phyloP scores from a whole-genome alignment of 2,797 vertebrate genomes.

The Notamacropus eugenii region DNA sequence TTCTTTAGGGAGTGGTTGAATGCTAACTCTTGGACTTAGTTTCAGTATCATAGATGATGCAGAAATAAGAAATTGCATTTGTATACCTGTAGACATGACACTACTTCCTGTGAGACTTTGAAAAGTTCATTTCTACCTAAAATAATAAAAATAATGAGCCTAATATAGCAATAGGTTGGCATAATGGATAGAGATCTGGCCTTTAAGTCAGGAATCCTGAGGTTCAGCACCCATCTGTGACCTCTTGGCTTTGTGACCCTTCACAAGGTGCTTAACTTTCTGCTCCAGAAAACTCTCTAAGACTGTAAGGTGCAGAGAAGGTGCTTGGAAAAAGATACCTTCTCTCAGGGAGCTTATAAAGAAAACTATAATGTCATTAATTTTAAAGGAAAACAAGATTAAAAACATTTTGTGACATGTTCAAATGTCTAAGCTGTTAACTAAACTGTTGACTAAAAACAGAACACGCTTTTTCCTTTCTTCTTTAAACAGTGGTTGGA shows the following conservation, averaged over 20 bases:
- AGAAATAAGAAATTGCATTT: slow-evolving; percentile 1
- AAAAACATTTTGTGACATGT: background rate
- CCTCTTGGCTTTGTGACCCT: background rate
- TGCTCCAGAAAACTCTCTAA: background rate
- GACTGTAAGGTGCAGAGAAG: background rate
- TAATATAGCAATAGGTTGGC: background rate
- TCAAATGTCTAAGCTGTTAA: background rate
- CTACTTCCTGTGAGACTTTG: background rate
- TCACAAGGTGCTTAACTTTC: background rate
- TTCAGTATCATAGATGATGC: slow-evolving; percentile 18
- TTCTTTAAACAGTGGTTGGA: slow-evolving; percentile 92
- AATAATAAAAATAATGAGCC: background rate
- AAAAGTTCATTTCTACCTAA: background rate
- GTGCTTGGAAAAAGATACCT: background rate
- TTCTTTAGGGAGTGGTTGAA: slow-evolving; percentile 6
- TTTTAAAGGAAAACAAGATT: slow-evolving; percentile 6
- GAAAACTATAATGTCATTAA: slow-evolving; percentile 5
- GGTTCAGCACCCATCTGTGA: background rate
- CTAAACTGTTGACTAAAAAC: background rate
- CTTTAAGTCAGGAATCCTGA: background rate
- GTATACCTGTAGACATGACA: background rate
- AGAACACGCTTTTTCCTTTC: slow-evolving; percentile 36
- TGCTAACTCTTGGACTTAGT: slow-evolving; percentile 10
- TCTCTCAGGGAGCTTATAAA: slow-evolving; percentile 2
- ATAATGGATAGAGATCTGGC: background rate